Conservation (phyloP, 2,888 invertebrate species). For the Sminthurides aquaticus region DNA sequence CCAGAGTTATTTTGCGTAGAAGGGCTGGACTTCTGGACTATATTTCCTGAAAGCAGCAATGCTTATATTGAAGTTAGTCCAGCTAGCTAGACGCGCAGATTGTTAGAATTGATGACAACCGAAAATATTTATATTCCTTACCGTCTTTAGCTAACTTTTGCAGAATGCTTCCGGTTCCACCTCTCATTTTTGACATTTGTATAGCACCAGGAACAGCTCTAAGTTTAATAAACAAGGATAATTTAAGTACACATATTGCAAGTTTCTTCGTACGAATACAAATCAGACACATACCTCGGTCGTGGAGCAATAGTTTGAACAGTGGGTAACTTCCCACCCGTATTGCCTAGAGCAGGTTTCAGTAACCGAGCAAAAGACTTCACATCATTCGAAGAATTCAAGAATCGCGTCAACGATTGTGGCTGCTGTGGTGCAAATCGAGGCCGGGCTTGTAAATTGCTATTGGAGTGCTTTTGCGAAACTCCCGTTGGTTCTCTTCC, state of each 20-base stretch:
- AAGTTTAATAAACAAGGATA: too few relatives aligned
- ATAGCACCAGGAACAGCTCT: slow-evolving; percentile 23
- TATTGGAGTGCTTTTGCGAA: neutral
- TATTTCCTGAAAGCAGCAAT: neutral
- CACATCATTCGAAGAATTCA: slow-evolving; percentile 14
- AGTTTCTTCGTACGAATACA: too few relatives aligned
- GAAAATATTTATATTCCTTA: neutral
- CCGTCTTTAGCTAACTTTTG: slow-evolving; percentile 14
- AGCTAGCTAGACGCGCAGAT: neutral
- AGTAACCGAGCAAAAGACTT: too few relatives aligned
- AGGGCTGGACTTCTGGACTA: neutral
- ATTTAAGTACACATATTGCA: too few relatives aligned
- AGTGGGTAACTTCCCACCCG: too few relatives aligned
- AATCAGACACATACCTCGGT: too few relatives aligned
- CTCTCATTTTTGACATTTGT: slow-evolving; percentile 6
- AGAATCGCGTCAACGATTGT: slow-evolving; percentile 10
- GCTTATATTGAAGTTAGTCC: too few relatives aligned
- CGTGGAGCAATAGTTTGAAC: too few relatives aligned
- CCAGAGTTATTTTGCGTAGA: slow-evolving; percentile 14
- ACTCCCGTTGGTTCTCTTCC: neutral
- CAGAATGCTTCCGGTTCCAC: slow-evolving; percentile 1
- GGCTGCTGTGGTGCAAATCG: neutral
- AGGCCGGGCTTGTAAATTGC: too few relatives aligned
- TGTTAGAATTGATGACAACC: neutral
- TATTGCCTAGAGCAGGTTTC: too few relatives aligned